Conservation (phyloP, 64 coral and sea anemone genomes). For the Platygyra sinensis region DNA sequence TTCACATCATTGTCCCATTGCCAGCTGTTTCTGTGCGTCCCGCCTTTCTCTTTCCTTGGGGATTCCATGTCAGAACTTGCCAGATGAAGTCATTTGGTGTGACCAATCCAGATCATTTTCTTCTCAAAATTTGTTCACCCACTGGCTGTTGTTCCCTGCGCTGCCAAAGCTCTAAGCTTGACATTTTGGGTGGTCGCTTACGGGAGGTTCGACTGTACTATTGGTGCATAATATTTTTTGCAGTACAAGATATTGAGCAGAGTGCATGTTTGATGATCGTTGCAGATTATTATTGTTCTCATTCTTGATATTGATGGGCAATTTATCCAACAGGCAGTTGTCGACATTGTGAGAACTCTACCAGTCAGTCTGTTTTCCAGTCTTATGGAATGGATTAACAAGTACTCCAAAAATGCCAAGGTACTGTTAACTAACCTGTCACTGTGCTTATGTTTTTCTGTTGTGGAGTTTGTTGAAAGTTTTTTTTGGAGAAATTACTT, state of each 20-base stretch:
- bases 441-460: neutral
- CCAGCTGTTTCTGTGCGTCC: neutral
- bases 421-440: neutral
- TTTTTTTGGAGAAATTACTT: no score
- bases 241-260: no score
- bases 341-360: conserved; percentile 65
- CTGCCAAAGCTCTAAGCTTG: no score
- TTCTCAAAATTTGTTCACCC: no score
- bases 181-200: no score
- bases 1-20: no score
- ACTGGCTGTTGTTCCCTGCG: no score
- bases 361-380: conserved; percentile 34
- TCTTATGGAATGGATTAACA: conserved; percentile 70
- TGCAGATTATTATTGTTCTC: neutral
- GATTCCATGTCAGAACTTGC: neutral
- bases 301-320: neutral
- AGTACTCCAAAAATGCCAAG: conserved; percentile 78
- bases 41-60: neutral
- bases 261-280: no score
- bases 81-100: neutral
- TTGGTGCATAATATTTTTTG: no score
- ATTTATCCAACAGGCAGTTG: conserved; percentile 57
- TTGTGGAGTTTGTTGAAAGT: no score
- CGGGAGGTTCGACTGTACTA: no score
- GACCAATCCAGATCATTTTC: neutral